Evolutionary conservation across 2,888 invertebrate genomes (phyloP).

Genomic region (Trichogramma evanescens): DNA sequence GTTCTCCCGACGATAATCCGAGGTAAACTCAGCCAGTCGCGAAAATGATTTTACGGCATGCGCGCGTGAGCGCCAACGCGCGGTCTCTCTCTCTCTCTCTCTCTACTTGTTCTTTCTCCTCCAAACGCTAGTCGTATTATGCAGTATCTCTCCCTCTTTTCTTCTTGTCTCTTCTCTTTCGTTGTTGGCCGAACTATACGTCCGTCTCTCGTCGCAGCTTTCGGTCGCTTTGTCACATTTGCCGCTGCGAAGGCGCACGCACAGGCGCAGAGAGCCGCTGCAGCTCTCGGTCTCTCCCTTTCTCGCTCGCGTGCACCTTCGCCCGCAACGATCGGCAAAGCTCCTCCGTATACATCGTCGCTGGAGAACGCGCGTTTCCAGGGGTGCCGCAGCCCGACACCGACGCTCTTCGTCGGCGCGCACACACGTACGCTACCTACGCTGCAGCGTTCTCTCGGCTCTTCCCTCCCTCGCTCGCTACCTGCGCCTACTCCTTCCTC

Average conservation of each 20-base stretch:
- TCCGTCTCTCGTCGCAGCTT: neutral
- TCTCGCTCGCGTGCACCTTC: neutral
- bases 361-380: too few species aligned
- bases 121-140: constrained; percentile 23
- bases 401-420: too few species aligned
- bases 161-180: neutral
- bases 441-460: too few species aligned
- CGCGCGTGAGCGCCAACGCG: neutral
- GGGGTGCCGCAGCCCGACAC: too few species aligned
- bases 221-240: too few species aligned
- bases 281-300: neutral
- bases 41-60: constrained; percentile 12
- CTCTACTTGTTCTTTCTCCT: constrained; percentile 17
- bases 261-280: neutral
- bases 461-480: too few species aligned
- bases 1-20: constrained; percentile 22
- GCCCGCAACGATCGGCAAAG: too few species aligned
- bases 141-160: constrained; percentile 27
- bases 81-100: neutral
- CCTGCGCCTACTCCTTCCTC: too few species aligned
- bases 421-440: too few species aligned
- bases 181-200: neutral
- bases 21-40: constrained; percentile 13
- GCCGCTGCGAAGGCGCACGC: too few species aligned
- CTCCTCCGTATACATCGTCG: too few species aligned